Evolutionary conservation across 2,113 vertebrate genomes (phyloP), one percentile per base, ranked within the genome.

Genomic region (Tachysurus vachellii): DNA sequence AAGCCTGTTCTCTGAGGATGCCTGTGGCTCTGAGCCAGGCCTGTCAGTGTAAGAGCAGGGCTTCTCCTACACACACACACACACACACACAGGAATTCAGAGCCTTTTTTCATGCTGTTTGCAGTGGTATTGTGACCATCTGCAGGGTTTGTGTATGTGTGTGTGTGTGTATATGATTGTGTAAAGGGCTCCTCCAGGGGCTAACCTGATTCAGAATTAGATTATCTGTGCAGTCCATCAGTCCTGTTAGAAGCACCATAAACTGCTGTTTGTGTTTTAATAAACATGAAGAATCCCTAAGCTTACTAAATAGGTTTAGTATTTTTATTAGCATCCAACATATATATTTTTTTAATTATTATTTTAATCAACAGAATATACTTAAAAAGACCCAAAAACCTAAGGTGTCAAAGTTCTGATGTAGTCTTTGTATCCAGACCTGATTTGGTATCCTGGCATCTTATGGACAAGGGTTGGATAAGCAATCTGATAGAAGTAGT

Each of bases 211-310:
- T 54, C 26, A 68, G 26, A 2, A 53, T 42, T 28, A 75, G 54
- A 75, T 87, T 61, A 75, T 61, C 36, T 81, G 56, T 86, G 36
- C 64, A 75, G 85, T 21, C 10, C 54, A 82, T 36, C 85, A 77
- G 12, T 54, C 50, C 21, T 61, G 31, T 81, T 61, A 61, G 11
- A 61, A 61, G 79, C 36, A 81, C 36, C 28, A 23, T 81, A 61
- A 81, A 61, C 56, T 42, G 21, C 21, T 81, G 56, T 26, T 42
- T 44, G 10, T 61, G 31, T 26, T n/a, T n/a, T n/a, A n/a, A n/a
- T n/a, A 17, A 56, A 56, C n/a, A 14, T 44, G n/a, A 16, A 80
- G 6, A 80, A 8, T 17, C 53, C 23, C 8, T 9, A 61, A 44
- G 54, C 31, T 13, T 81, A 23, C 56, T 12, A 50, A n/a, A n/a